These are phyloP conservation scores for Buphagus erythrorhynchus DNA, from an alignment of 2,797 vertebrate genomes.

Conservation along the genomic window DNA sequence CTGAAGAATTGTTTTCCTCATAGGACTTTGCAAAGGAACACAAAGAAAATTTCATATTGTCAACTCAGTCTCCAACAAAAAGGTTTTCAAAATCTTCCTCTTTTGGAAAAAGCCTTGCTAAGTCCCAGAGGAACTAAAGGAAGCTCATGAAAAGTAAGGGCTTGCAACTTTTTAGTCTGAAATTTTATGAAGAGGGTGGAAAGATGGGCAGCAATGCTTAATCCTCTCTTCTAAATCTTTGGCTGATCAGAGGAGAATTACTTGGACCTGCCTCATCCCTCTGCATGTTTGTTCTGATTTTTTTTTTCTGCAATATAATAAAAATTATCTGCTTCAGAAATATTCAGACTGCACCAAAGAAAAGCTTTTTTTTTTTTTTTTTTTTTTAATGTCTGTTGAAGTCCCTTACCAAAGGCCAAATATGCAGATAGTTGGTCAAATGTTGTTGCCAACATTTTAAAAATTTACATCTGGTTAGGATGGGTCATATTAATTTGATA, in stretches of 20 bases:
- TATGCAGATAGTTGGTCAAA: not conserved
- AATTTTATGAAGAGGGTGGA: not conserved
- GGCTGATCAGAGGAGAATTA: not conserved
- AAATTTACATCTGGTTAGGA: not conserved
- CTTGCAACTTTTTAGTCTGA: not conserved
- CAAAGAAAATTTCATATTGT: not conserved
- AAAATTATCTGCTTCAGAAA: not conserved
- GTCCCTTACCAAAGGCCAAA: not conserved
- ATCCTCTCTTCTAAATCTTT: not conserved
- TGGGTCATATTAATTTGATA: not conserved
- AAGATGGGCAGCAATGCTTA: not conserved
- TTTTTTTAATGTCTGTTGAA: not conserved
- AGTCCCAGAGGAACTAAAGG: not conserved
- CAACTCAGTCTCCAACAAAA: not conserved
- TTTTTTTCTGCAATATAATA: not conserved
- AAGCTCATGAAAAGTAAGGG: not conserved
- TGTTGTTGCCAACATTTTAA: not conserved
- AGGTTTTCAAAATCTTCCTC: not conserved
- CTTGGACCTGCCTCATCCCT: not conserved
- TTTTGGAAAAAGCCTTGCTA: not conserved
- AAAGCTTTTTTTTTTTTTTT: not conserved
- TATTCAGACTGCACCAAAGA: not conserved
- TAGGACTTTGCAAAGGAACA: not conserved
- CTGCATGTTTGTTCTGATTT: accelerated
- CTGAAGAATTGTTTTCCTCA: not conserved